Evolutionary conservation across 1,140 invertebrate genomes (phyloP).

Genomic region (Cryptotermes secundus): DNA sequence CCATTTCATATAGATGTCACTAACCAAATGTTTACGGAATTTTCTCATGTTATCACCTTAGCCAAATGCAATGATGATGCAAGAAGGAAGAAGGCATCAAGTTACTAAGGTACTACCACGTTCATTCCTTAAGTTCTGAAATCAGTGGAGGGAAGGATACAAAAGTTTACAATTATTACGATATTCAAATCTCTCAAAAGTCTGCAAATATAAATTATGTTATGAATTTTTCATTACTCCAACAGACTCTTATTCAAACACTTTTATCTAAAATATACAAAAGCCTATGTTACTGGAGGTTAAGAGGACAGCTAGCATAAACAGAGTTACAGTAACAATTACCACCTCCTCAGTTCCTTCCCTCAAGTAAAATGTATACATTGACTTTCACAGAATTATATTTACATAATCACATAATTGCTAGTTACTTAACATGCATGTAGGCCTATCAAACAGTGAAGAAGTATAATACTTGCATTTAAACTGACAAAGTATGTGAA

Average conservation of each 20-base stretch:
- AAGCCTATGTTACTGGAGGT: background rate
- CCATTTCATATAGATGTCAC: background rate
- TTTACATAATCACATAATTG: slow-evolving; percentile 10
- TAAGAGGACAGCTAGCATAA: background rate
- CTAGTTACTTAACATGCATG: background rate
- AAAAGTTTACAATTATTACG: background rate
- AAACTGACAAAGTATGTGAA: background rate
- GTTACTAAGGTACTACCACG: background rate
- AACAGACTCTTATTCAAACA: background rate
- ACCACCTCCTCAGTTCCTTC: background rate
- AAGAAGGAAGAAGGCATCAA: background rate
- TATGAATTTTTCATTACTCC: background rate
- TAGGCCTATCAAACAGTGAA: background rate
- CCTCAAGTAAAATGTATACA: background rate
- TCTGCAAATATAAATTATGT: background rate
- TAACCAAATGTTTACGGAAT: slow-evolving; percentile 2
- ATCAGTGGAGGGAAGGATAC: background rate
- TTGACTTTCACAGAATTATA: background rate
- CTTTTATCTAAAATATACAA: slow-evolving; percentile 18
- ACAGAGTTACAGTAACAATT: background rate
- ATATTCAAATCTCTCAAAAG: background rate
- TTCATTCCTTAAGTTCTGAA: background rate
- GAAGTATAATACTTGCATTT: background rate
- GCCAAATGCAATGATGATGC: background rate
- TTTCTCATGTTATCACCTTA: background rate